A percentile compares a stretch with the other conserved stretches of the same genome.
Evolutionary conservation across 2,888 invertebrate genomes (phyloP).

Genomic region (Carpatolechia fugitivella): DNA sequence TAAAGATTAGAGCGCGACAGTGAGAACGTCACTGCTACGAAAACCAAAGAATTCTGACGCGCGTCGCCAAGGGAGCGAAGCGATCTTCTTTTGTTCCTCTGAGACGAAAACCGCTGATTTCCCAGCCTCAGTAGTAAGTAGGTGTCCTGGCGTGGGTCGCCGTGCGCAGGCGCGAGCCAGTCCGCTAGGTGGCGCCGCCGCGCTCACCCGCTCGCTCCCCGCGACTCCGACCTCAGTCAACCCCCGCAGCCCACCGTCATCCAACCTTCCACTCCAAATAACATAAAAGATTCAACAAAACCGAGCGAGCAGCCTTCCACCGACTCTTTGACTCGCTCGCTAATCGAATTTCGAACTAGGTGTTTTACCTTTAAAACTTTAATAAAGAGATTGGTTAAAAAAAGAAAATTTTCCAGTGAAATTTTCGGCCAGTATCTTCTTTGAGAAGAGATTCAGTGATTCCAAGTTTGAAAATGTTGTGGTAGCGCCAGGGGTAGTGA

Average conservation of each 20-base stretch:
- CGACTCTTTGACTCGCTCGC: not conserved
- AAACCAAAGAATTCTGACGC: no score
- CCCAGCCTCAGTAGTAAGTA: not conserved
- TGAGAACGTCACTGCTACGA: no score
- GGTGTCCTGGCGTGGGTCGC: not conserved
- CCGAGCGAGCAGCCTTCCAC: not conserved
- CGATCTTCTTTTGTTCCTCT: no score
- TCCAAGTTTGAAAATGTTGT: slow-evolving; percentile 24
- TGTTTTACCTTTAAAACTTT: not conserved
- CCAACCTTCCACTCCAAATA: slow-evolving; percentile 43
- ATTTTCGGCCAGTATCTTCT: not conserved
- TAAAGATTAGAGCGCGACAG: no score
- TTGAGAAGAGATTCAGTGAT: not conserved
- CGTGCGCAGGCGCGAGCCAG: slow-evolving; percentile 40
- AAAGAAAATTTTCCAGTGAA: not conserved
- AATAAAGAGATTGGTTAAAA: not conserved
- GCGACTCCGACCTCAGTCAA: slow-evolving; percentile 11
- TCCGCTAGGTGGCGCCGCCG: slow-evolving; percentile 64
- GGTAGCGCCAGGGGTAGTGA: slow-evolving; percentile 47
- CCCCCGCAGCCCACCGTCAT: slow-evolving; percentile 27
- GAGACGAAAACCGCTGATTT: no score
- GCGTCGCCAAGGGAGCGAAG: no score
- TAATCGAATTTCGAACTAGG: not conserved
- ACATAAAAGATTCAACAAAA: not conserved
- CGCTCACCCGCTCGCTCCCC: slow-evolving; percentile 38